phyloP scores from a whole-genome alignment of 2,888 invertebrate species.

The Ceratothoa steindachneri region DNA sequence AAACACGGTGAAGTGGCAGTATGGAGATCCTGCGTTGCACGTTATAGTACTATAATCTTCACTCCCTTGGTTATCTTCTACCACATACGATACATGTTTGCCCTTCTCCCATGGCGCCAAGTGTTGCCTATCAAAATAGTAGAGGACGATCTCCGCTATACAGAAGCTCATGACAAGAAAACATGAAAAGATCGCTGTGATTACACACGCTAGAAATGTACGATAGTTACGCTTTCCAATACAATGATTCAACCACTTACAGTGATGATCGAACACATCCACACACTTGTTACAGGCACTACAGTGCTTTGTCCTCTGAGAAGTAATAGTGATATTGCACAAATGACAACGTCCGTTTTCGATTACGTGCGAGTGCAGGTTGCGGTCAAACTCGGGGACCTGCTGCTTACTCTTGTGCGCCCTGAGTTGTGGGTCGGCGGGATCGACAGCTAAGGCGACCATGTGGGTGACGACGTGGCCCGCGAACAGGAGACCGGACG shows the following conservation, averaged over 20 bases:
- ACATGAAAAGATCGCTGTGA: conserved; percentile 70
- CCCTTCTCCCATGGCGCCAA: conserved; percentile 56
- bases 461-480: conserved; percentile 72
- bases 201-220: conserved; percentile 73
- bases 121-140: conserved; percentile 61
- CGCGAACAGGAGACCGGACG: conserved; percentile 64
- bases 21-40: conserved; percentile 30
- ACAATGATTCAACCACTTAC: conserved; percentile 98
- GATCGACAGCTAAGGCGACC: conserved; percentile 76
- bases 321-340: conserved; percentile 75
- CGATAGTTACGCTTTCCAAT: conserved; percentile 85
- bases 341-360: conserved; percentile 91
- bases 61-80: neutral
- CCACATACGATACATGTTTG: conserved; percentile 23
- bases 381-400: conserved; percentile 79
- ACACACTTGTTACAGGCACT: conserved; percentile 97
- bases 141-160: conserved; percentile 65
- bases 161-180: conserved; percentile 67
- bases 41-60: conserved; percentile 22
- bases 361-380: conserved; percentile 85
- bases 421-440: conserved; percentile 76
- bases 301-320: conserved; percentile 85
- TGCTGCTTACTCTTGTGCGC: conserved; percentile 58
- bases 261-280: conserved; percentile 91
- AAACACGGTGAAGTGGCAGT: conserved; percentile 46